Evolutionary conservation across 2,888 invertebrate genomes (phyloP).

Genomic region (Euzophera pinguis): DNA sequence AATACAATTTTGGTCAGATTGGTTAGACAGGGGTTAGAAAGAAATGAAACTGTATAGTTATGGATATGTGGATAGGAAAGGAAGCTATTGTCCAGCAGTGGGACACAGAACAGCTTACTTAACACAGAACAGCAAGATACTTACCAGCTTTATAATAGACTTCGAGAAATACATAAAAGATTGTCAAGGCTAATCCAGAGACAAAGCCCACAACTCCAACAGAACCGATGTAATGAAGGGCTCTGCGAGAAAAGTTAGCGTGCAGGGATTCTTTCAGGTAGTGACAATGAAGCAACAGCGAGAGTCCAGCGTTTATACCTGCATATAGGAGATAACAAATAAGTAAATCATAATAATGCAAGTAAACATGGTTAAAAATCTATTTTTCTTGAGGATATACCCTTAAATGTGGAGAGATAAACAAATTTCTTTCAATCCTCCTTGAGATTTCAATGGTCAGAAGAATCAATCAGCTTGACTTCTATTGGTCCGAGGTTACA

Average conservation of each 20-base stretch:
- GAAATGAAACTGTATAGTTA: too few species aligned
- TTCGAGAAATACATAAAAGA: slow-evolving; percentile 69
- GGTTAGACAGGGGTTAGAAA: too few species aligned
- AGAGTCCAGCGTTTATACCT: slow-evolving; percentile 60
- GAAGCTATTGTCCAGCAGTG: too few species aligned
- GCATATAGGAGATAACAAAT: background rate
- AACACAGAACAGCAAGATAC: slow-evolving; percentile 20
- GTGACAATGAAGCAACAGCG: slow-evolving; percentile 64
- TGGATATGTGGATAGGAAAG: too few species aligned
- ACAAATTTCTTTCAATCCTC: too few species aligned
- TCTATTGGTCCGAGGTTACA: too few species aligned
- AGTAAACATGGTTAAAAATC: background rate
- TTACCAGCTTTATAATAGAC: slow-evolving; percentile 65
- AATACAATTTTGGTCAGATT: too few species aligned
- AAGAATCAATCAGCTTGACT: too few species aligned
- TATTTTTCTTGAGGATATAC: too few species aligned
- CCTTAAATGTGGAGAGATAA: too few species aligned
- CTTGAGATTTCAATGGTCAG: too few species aligned
- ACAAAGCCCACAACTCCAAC: slow-evolving; percentile 72
- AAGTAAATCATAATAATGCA: background rate
- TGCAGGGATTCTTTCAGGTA: slow-evolving; percentile 64
- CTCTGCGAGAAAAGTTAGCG: slow-evolving; percentile 71
- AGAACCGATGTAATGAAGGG: slow-evolving; percentile 66
- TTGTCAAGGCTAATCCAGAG: slow-evolving; percentile 59
- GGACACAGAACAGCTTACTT: too few species aligned